Evolutionary conservation across 2,888 invertebrate genomes (phyloP), one percentile per base, ranked within the genome.

Genomic region (Saturnia pavonia): DNA sequence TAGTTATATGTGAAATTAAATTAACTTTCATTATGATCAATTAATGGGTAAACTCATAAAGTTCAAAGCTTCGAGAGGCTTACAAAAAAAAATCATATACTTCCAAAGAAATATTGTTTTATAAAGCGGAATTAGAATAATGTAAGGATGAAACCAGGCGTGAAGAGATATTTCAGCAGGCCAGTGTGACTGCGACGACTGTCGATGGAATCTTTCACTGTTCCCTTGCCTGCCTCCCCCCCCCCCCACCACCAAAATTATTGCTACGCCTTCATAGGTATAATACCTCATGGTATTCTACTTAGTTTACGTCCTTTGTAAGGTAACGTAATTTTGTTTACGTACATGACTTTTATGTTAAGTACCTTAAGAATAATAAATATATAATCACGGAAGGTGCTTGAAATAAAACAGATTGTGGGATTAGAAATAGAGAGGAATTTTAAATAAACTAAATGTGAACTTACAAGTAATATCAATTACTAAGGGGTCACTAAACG

Each of bases 401-500:
- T 25, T 60, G 25, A 27, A 60, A 25, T 60, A 12, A 1, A 54
- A 25, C 19, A 54, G 54, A 22, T 8, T 54, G 11, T 54, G 54
- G 12, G 27, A 60, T 14, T 3, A 9, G 1, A 57, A 11, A 14
- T 25, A 27, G 4, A 60, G 27, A 4, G 12, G 25, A 27, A 27
- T 0, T 54, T 60, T 60, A 4, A 60, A 19, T 19, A 51, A 51
- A 51, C 48, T 60, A 60, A 27, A 25, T 22, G 11, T 72, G 51
- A 78, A 63, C 91, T 83, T 80, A 94, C 94, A 93, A 70, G 82
- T 89, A 54, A 94, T 84, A 70, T 92, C 87, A 3, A 94, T 71
- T 68, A 80, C 63, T 11, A 93, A 72, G 0, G 89, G 87, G 1
- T 91, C 87, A 77, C 91, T 91, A 77, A 88, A 89, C 0, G 85